Conservation (phyloP, 2,113 vertebrate species). For the Ceyx margarethae region DNA sequence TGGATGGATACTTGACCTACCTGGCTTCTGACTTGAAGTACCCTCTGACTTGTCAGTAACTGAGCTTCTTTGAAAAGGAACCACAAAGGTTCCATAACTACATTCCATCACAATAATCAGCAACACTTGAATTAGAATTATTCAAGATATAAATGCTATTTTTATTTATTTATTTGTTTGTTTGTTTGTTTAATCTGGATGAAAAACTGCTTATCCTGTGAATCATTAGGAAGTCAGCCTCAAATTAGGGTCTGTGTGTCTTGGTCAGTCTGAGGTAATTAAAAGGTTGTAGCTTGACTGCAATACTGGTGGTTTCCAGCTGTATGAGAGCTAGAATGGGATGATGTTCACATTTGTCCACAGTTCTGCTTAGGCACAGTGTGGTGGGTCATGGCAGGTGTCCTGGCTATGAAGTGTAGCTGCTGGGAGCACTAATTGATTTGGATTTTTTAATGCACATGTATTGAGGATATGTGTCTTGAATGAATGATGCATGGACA, state of each 20-base stretch:
- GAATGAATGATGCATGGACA: neutral
- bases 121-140: neutral
- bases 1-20: neutral
- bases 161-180: no score
- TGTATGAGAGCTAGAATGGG: neutral
- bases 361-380: neutral
- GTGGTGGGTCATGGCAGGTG: neutral
- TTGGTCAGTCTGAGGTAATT: neutral
- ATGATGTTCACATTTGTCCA: neutral
- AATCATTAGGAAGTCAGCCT: neutral
- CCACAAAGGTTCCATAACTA: neutral
- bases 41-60: neutral
- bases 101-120: neutral
- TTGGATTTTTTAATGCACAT: neutral
- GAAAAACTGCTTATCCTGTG: neutral
- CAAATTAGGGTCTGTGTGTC: neutral
- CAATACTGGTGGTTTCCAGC: neutral
- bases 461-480: neutral
- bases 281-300: neutral
- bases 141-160: neutral
- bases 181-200: neutral
- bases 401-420: neutral
- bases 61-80: neutral
- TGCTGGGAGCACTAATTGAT: neutral
- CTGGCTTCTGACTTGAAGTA: neutral